A percentile compares a stretch with the other conserved stretches of the same genome.
Evolutionary conservation across 2,888 invertebrate genomes (phyloP).

Genomic region (Portevinia maculata): DNA sequence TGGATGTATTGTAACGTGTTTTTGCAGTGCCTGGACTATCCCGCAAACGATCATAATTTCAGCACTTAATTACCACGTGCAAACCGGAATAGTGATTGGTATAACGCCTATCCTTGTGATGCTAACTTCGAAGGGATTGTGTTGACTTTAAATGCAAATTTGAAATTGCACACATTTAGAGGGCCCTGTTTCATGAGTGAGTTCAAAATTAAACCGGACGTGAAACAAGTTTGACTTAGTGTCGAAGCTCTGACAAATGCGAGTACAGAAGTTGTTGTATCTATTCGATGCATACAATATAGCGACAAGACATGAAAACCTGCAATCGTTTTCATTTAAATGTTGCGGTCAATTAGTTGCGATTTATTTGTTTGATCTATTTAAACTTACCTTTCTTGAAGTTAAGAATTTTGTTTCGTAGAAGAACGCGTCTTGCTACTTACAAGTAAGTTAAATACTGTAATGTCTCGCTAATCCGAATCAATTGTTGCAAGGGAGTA

Average conservation of each 20-base stretch:
- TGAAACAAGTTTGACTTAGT: conserved; percentile 38
- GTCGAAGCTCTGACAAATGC: conserved; percentile 44
- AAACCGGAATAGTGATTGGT: conserved; percentile 61
- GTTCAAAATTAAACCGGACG: conserved; percentile 48
- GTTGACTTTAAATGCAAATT: conserved; percentile 61
- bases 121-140: conserved; percentile 43
- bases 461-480: too few species aligned
- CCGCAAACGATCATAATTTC: conserved; percentile 60
- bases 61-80: conserved; percentile 65
- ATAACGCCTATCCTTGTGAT: conserved; percentile 49
- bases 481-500: too few species aligned
- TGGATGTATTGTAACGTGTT: conserved; percentile 42
- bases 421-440: too few species aligned
- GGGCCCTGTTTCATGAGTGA: conserved; percentile 25
- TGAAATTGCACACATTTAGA: conserved; percentile 50
- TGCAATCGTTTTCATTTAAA: too few species aligned
- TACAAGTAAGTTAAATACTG: too few species aligned
- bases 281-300: too few species aligned
- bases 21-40: conserved; percentile 1
- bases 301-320: too few species aligned
- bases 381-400: too few species aligned
- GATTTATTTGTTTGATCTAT: too few species aligned
- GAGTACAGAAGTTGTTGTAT: too few species aligned
- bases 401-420: too few species aligned
- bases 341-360: too few species aligned